Percentiles rank a stretch among this genome's conserved stretches.
Evolutionary conservation across 2,797 vertebrate genomes (phyloP).

Genomic region (Chloroceryle amazona): DNA sequence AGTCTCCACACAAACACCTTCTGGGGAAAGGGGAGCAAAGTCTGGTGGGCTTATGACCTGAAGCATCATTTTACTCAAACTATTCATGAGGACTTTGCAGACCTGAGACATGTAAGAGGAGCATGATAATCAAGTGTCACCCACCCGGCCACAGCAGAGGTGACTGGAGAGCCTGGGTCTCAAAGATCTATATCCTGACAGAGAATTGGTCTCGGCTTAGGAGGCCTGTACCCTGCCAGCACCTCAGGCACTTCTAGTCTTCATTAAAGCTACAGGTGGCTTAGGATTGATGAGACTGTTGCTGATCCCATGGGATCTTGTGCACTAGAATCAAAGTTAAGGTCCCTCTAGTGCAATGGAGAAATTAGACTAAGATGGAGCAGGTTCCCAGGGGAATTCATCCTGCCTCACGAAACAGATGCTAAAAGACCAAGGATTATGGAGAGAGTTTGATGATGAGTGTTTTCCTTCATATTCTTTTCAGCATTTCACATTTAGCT

Average conservation of each 20-base stretch:
- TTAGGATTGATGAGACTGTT: background rate
- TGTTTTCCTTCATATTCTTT: background rate
- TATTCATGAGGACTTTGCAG: background rate
- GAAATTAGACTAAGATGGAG: background rate
- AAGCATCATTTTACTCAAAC: background rate
- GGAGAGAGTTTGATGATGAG: background rate
- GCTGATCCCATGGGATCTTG: no score
- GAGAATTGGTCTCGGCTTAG: background rate
- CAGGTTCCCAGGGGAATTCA: background rate
- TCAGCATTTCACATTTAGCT: background rate
- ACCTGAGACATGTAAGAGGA: background rate
- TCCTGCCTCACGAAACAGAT: background rate
- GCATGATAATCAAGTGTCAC: background rate
- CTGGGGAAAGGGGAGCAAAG: background rate
- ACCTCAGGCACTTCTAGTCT: background rate
- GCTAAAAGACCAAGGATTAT: background rate
- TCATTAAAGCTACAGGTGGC: background rate
- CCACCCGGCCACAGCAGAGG: background rate
- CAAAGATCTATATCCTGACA: background rate
- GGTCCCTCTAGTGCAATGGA: background rate
- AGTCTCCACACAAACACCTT: background rate
- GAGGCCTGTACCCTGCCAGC: background rate
- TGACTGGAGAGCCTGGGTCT: background rate
- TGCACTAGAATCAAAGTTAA: background rate
- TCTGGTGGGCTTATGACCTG: background rate